Base-by-base conservation (phyloP, 2,113 vertebrate genomes). In the Bucco capensis region DNA sequence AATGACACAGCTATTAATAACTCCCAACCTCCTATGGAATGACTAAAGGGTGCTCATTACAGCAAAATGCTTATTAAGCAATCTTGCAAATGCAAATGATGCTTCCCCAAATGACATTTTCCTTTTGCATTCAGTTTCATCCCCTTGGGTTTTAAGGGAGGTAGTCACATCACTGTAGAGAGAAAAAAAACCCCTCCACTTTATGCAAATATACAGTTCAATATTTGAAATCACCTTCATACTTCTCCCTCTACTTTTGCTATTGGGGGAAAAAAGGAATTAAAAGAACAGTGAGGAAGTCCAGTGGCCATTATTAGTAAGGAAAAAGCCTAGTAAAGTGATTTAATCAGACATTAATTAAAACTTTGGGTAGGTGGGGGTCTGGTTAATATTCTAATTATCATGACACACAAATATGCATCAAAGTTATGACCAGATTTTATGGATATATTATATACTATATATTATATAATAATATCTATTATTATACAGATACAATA, bases 11-110 rank as follows among this genome's bases (percentile, higher is more conserved):
- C 37, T 54, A 75, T 79, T 92, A 92, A 80, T 50, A 87, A 87
- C 58, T 51, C 37, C 42, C 42, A 57, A 66, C 80, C 13, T 85
- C 58, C 64, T 87, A 66, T 7, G 2, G 46, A 91, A 93, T 30
- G 1, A 73, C 31, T 80, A 33, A 73, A 87, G 37, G 27, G 19
- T 51, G 58, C 35, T 91, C 74, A 67, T 91, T 95, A 93, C 91
- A 71, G 37, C 16, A 92, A 89, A 83, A 79, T 35, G 62, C 64
- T 91, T 92, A 83, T 73, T 70, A 92, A 92, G 67, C 67, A 92
- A 47, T 58, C 60, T 31, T 66, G 47, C 87, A 91, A 87, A 89
- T 74, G 50, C 67, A 93, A 91, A 89, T n/a, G 1, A 76, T 58
- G 17, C 8, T 83, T 91, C 58, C 40, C 49, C 46, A 79, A 75